Base-by-base conservation (phyloP, 2,888 invertebrate species). In the Drosophila nigricruria region DNA sequence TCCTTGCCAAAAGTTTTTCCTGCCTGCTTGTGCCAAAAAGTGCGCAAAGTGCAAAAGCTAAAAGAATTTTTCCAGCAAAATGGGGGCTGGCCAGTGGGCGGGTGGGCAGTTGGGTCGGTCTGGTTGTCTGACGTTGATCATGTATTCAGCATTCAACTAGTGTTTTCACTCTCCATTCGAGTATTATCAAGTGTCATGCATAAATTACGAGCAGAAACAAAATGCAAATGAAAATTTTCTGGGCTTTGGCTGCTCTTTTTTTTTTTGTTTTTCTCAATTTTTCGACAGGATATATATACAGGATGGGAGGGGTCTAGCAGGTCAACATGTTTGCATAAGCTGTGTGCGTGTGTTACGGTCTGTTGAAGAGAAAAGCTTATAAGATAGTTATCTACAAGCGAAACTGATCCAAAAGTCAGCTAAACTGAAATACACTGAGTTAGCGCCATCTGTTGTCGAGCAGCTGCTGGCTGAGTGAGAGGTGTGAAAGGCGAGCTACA, bases 111-210 rank as follows among this genome's bases (percentile, higher is more conserved):
- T n/a, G n/a, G n/a, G n/a, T n/a, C n/a, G n/a, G n/a, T n/a, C n/a
- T 16, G 62, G 38, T 12, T 34, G 14, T 45, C 43, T 45, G 73
- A 73, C 65, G 61, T 59, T 65, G 68, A 62, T 62, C 65, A 73
- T 64, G 57, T 54, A 73, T 65, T 50, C 59, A 38, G 52, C 79
- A 78, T 73, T 78, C 78, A 73, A 77, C 78, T 78, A 62, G 78
- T 77, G 78, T 68, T 50, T 40, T 32, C 53, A 68, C 52, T 43
- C 45, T 43, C 25, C 27, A 50, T 62, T 66, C 61, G 43, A 57
- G 47, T 53, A 49, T 57, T 71, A 71, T 76, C 63, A 67, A 77
- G 67, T 49, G 73, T 40, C 67, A 77, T 75, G 75, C 77, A 75
- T 75, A 75, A 77, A 63, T 72, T 77, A 60, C 23, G 27, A 43